Conservation (phyloP, 37 sponge, comb jelly and placozoan species). For the Beroe forskalii region DNA sequence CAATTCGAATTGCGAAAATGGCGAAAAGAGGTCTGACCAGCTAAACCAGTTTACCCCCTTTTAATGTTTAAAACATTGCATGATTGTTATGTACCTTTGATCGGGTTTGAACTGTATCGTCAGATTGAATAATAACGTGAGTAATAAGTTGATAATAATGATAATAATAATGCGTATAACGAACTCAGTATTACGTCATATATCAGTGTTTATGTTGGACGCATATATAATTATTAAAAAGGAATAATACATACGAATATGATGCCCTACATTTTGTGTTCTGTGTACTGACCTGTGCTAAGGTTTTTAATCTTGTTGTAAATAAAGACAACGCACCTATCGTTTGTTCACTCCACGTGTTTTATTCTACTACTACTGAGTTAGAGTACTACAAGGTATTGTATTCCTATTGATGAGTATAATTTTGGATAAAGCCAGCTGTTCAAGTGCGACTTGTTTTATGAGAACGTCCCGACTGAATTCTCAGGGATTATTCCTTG, state of each 20-base stretch:
- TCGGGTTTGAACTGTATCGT: not conserved
- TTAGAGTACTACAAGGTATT: no score
- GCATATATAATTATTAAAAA: not conserved
- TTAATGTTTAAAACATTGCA: not conserved
- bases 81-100: not conserved
- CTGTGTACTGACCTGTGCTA: slow-evolving; percentile 46
- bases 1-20: no score
- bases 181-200: not conserved
- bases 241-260: not conserved
- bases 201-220: not conserved
- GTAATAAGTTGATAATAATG: no score
- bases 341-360: slow-evolving; percentile 14
- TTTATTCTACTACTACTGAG: no score
- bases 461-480: not conserved
- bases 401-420: no score
- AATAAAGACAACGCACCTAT: slow-evolving; percentile 39
- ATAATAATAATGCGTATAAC: not conserved
- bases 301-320: slow-evolving; percentile 67
- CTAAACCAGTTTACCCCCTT: not conserved
- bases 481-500: no score
- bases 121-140: not conserved
- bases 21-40: not conserved
- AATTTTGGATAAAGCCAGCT: no score
- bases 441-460: not conserved
- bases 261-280: slow-evolving; percentile 34